Evolutionary conservation across 23 tunicate species (phyloP), one percentile per base, ranked within the genome.

Genomic region (Halocynthia roretzi): DNA sequence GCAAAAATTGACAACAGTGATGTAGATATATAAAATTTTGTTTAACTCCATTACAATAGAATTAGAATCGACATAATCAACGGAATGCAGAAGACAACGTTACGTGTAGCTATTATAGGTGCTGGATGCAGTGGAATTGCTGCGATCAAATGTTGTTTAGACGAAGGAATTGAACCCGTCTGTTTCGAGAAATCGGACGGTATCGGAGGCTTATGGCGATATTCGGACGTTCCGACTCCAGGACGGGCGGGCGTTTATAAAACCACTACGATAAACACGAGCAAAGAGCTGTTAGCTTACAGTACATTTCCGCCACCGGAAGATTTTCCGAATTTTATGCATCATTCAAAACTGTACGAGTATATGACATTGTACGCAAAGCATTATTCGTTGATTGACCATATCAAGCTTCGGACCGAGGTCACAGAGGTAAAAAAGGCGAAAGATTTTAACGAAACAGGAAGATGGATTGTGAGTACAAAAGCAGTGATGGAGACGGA

Each of bases 171-270:
- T 77, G 69, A 64, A 6, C 71, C 82, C 14, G 50, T 57, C 11
- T 83, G 87, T 50, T 83, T 67, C 70, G 87, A 83, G 70, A 54
- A 57, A 77, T 63, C 76, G 7, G 65, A 77, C 49, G 82, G 82
- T 44, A 77, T 83, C 68, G 87, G 87, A 48, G 87, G 87, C 10
- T 64, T 82, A 19, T 82, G 86, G 86, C 44, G 86, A 82, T 82
- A 10, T 50, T 69, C 61, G 31, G 72, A 75, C 1, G 55, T 53
- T 53, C 60, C 78, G 8, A 50, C 44, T 7, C 20, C 61, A 50
- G 81, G 80, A 14, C 51, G 72, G 20, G 81, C 86, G 1, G 80
- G 83, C 53, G 86, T 82, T 20, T 82, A 82, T 74, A 71, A 62
- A 9, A 56, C 86, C 8, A 82, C 86, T 7, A 21, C 63, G 18